phyloP scores from a whole-genome alignment of 2,797 vertebrate genomes.

The Ctenochaetus hawaiiensis region DNA sequence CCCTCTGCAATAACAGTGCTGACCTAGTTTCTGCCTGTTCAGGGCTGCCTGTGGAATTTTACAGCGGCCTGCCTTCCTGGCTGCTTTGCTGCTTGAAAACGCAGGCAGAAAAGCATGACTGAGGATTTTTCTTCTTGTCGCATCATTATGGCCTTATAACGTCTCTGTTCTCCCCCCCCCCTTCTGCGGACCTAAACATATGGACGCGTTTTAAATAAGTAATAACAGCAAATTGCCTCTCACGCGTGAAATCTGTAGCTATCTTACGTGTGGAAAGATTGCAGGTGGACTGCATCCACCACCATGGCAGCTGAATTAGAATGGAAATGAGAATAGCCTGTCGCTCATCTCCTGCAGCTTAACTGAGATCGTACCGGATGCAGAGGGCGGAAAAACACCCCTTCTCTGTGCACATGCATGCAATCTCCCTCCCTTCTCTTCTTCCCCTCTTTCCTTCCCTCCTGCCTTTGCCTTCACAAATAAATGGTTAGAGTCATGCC shows the following conservation, averaged over 20 bases:
- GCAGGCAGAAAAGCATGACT: constrained; percentile 89
- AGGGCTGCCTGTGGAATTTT: constrained; percentile 92
- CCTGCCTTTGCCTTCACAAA: constrained; percentile 68
- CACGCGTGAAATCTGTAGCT: constrained; percentile 27
- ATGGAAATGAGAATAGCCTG: constrained; percentile 77
- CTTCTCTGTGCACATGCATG: constrained; percentile 65
- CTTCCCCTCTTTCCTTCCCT: constrained; percentile 50
- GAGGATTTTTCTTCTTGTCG: constrained; percentile 83
- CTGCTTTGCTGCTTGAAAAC: constrained; percentile 84
- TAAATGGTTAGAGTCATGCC: constrained; percentile 79
- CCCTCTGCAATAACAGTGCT: constrained; percentile 92
- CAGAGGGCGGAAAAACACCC: constrained; percentile 76
- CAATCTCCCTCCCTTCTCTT: constrained; percentile 62
- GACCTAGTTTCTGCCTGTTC: constrained; percentile 92
- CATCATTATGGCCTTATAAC: constrained; percentile 78
- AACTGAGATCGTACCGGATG: constrained; percentile 79
- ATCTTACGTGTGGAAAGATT: constrained; percentile 34
- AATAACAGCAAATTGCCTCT: constrained; percentile 39
- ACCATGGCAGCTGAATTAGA: constrained; percentile 64
- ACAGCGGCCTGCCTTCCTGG: constrained; percentile 90
- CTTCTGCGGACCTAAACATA: constrained; percentile 43
- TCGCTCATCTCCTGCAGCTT: constrained; percentile 72
- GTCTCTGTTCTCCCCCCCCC: constrained; percentile 24
- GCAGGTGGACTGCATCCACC: constrained; percentile 37
- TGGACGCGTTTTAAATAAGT: constrained; percentile 47